A percentile compares a stretch with the other conserved stretches of the same genome.
These are phyloP conservation scores for Dipus sagitta DNA, from an alignment of 2,797 vertebrate species.

Conservation along the genomic window DNA sequence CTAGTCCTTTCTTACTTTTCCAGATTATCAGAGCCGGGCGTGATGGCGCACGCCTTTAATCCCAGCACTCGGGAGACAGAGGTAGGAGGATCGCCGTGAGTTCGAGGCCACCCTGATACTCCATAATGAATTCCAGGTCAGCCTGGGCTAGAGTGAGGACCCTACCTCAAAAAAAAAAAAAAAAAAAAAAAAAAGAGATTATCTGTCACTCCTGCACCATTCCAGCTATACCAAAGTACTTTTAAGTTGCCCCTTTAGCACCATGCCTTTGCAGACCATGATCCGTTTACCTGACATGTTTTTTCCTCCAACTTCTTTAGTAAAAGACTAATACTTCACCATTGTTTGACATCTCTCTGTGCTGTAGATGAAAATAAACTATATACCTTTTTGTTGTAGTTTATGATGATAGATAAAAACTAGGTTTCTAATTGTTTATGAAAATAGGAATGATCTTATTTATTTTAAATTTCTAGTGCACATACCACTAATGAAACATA, in stretches of 20 bases:
- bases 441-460: background rate
- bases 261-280: background rate
- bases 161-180: too few relatives aligned
- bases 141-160: too few relatives aligned
- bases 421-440: background rate
- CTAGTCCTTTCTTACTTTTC: background rate
- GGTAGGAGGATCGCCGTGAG: too few relatives aligned
- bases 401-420: background rate
- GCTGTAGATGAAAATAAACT: background rate
- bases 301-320: background rate
- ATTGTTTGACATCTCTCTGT: background rate
- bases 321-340: background rate
- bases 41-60: too few relatives aligned
- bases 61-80: too few relatives aligned
- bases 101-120: too few relatives aligned
- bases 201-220: background rate
- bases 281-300: background rate
- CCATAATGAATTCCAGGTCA: too few relatives aligned
- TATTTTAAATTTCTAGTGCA: background rate
- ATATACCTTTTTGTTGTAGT: background rate
- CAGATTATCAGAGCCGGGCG: too few relatives aligned
- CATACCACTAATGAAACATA: background rate
- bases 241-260: background rate
- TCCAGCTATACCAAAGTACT: background rate
- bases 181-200: too few relatives aligned